phyloP scores from a whole-genome alignment of 2,797 vertebrate genomes.

The Sebastes aleutianus region DNA sequence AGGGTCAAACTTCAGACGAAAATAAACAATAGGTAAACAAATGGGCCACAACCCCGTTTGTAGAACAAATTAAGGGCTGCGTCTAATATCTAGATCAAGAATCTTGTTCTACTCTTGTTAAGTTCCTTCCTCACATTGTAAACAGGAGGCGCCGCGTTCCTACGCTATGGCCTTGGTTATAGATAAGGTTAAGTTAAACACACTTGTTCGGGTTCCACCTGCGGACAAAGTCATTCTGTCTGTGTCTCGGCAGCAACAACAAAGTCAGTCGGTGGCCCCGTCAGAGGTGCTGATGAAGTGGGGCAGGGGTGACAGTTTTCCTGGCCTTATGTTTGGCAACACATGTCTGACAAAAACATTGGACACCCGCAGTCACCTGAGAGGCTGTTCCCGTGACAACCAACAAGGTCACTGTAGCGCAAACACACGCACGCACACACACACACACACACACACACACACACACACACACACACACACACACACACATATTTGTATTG shows the following conservation, averaged over 20 bases:
- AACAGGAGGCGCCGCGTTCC: neutral
- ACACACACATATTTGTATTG: neutral
- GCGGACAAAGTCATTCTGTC: neutral
- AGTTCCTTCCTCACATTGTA: conserved; percentile 67
- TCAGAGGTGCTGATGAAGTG: conserved; percentile 54
- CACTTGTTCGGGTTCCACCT: neutral
- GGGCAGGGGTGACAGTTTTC: conserved; percentile 81
- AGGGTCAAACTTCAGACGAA: neutral
- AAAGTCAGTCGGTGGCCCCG: conserved; percentile 9
- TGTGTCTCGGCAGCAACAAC: neutral
- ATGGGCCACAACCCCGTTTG: neutral
- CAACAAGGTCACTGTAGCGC: conserved; percentile 53
- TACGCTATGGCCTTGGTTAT: no score
- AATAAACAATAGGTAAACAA: conserved; percentile 43
- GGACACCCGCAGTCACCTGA: conserved; percentile 60
- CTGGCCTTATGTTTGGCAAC: conserved; percentile 68
- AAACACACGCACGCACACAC: conserved; percentile 7
- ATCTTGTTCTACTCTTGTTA: neutral
- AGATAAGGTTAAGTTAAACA: neutral
- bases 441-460: neutral
- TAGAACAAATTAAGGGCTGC: conserved; percentile 2
- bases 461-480: neutral
- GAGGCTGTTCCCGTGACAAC: conserved; percentile 42
- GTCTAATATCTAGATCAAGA: conserved; percentile 2
- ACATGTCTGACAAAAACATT: conserved; percentile 33